phyloP scores from a whole-genome alignment of 2,888 invertebrate species.

The Phyllotreta cruciferae region DNA sequence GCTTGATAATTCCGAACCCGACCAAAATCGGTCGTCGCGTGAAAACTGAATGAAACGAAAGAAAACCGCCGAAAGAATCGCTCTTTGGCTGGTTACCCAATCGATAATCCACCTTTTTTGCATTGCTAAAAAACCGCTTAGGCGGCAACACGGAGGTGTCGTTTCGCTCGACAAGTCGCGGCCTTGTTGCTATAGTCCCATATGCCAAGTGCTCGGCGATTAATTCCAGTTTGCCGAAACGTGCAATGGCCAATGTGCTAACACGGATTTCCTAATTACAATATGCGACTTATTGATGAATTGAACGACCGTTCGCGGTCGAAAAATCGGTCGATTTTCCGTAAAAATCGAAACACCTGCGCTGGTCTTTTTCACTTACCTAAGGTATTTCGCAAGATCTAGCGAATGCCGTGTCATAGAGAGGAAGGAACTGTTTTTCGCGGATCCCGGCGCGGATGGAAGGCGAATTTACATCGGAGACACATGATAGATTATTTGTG shows the following conservation, averaged over 20 bases:
- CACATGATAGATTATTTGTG: constrained; percentile 26
- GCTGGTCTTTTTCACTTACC: constrained; percentile 37
- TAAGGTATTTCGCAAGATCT: constrained; percentile 41
- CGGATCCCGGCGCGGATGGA: constrained; percentile 14
- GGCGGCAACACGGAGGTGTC: constrained; percentile 39
- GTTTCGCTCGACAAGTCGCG: constrained; percentile 32
- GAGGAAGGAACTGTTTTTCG: constrained; percentile 19
- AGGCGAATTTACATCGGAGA: constrained; percentile 19
- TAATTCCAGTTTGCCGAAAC: constrained; percentile 13
- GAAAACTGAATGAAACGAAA: constrained; percentile 7
- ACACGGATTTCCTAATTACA: constrained; percentile 17
- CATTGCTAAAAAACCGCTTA: constrained; percentile 35
- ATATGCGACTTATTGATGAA: neutral
- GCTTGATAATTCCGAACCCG: constrained; percentile 18
- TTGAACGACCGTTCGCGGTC: no score
- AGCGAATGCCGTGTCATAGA: constrained; percentile 30
- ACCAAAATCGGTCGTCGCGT: constrained; percentile 11
- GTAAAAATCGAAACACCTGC: constrained; percentile 32
- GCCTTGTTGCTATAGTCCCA: constrained; percentile 40
- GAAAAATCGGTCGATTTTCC: neutral
- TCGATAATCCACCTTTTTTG: constrained; percentile 6
- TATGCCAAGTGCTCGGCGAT: constrained; percentile 21
- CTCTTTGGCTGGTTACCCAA: no score
- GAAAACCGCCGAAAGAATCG: neutral
- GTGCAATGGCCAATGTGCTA: constrained; percentile 5